Conservation (phyloP, 1,140 invertebrate genomes). For the Drosophila pallidifrons region DNA sequence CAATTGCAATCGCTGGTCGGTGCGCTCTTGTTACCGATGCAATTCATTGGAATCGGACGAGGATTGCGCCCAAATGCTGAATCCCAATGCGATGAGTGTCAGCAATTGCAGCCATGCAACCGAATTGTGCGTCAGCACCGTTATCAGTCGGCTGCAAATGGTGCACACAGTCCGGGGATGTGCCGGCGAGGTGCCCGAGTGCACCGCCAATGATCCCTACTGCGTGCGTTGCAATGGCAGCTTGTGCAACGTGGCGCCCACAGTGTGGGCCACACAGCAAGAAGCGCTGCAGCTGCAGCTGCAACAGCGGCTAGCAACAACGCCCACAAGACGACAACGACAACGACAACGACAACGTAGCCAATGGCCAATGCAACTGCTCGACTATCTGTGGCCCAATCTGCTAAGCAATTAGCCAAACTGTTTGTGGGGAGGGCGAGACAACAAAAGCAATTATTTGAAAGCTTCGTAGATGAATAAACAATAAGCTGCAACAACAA, state of each 20-base stretch:
- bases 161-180: slow-evolving; percentile 72
- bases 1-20: slow-evolving; percentile 65
- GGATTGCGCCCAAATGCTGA: slow-evolving; percentile 59
- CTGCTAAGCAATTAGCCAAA: slow-evolving; percentile 22
- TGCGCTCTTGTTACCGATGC: slow-evolving; percentile 75
- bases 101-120: slow-evolving; percentile 57
- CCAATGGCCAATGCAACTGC: neutral
- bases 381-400: slow-evolving; percentile 30
- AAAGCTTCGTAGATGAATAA: slow-evolving; percentile 41
- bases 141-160: slow-evolving; percentile 60
- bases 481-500: slow-evolving; percentile 18
- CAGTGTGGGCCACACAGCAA: slow-evolving; percentile 39
- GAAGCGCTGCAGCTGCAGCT: neutral
- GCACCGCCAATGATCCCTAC: slow-evolving; percentile 71
- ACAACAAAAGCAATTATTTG: slow-evolving; percentile 27
- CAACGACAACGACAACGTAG: neutral
- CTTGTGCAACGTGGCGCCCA: slow-evolving; percentile 67
- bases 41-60: slow-evolving; percentile 54
- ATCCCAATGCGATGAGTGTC: slow-evolving; percentile 32
- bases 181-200: slow-evolving; percentile 67
- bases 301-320: neutral
- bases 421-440: neutral
- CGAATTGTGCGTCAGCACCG: slow-evolving; percentile 75
- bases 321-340: neutral
- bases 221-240: slow-evolving; percentile 77